Base-by-base conservation (phyloP, 2,113 vertebrate genomes). In the Apus apus region DNA sequence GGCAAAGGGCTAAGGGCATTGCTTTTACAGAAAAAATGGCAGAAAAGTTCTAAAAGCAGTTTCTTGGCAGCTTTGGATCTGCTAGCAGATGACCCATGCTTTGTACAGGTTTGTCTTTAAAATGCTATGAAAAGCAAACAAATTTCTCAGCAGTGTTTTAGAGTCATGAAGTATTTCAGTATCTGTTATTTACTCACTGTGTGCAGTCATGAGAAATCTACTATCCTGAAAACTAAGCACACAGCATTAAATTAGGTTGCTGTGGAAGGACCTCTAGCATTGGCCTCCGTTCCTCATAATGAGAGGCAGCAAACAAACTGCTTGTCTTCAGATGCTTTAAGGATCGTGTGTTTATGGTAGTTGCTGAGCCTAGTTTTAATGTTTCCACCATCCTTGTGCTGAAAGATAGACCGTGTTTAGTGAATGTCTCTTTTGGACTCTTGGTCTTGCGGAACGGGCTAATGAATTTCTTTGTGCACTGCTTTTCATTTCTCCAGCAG, bases 401-500 rank as follows among this genome's bases (percentile, higher is more conserved):
- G 81, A 75, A 67, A 78, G 34, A 68, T n/a, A 30, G n/a, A 21
- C 54, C 54, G 40, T 3, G 15, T 65, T 87, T 48, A 79, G 71
- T 38, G 79, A 51, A 65, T 17, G 58, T 60, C 38, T 80, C 38
- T 65, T 78, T 60, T 89, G 89, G 95, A 74, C 90, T 78, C 73
- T 43, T 68, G 54, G 87, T 83, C 95, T 85, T 86, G 81, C 88
- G 80, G 57, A 70, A 73, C 1, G 0, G 50, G 46, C 70, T 85
- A 45, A 88, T 61, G 90, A 54, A 53, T 91, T 85, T 53, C 84
- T 76, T 60, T 84, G 80, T 79, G 76, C 38, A 57, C 91, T 94
- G 87, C 36, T 84, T 94, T 78, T 95, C 89, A 87, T 96, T 80
- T 88, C 93, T 94, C 87, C 95, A 93, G 94, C 71, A 93, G 80